Conservation (phyloP, 2,888 invertebrate genomes). For the Orthosia incerta region DNA sequence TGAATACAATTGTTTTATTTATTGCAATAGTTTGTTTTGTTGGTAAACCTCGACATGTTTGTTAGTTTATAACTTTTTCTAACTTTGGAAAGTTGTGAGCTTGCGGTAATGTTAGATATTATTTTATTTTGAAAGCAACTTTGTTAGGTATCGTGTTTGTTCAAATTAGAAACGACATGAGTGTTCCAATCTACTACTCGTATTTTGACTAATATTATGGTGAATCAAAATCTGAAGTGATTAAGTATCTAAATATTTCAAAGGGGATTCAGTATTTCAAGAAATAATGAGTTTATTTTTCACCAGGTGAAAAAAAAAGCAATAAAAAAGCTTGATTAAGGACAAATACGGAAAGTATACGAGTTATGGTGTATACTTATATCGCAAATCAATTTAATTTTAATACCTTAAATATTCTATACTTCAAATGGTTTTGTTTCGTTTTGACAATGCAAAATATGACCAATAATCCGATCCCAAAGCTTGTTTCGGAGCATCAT, state of each 20-base stretch:
- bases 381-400: neutral
- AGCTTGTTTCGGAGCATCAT: neutral
- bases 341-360: no score
- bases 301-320: no score
- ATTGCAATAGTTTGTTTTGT: constrained; percentile 70
- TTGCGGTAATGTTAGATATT: constrained; percentile 28
- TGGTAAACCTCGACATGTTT: constrained; percentile 56
- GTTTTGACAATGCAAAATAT: neutral
- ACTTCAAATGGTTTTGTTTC: neutral
- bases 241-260: neutral
- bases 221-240: no score
- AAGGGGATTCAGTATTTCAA: neutral
- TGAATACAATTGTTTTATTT: constrained; percentile 74
- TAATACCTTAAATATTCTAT: neutral
- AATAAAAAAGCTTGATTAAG: no score
- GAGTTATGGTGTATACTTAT: no score
- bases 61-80: constrained; percentile 56
- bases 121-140: constrained; percentile 36
- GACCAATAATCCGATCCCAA: neutral
- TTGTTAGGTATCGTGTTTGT: constrained; percentile 5
- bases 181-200: neutral
- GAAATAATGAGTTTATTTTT: no score
- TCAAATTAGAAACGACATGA: neutral
- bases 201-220: neutral
- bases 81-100: constrained; percentile 29